Conservation (phyloP, 2,797 vertebrate species). For the Platalea minor region DNA sequence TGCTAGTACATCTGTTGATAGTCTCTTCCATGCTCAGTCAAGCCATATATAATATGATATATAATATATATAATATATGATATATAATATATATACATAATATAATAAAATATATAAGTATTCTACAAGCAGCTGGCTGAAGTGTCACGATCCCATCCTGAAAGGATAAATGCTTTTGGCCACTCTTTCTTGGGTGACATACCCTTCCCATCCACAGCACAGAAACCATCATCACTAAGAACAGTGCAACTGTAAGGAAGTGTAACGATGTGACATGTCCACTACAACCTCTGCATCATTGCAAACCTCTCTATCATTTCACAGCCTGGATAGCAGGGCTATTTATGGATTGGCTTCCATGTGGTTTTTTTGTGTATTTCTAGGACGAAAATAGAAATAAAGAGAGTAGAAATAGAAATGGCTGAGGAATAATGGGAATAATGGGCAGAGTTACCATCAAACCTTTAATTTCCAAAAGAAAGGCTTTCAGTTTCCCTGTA, state of each 20-base stretch:
- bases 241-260: accelerated
- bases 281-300: background rate
- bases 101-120: too few relatives aligned
- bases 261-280: accelerated
- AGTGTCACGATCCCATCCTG: background rate
- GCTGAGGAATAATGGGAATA: background rate
- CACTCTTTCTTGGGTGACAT: background rate
- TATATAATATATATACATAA: too few relatives aligned
- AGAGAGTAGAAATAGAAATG: background rate
- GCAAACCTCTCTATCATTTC: background rate
- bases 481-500: background rate
- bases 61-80: too few relatives aligned
- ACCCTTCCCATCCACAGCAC: background rate
- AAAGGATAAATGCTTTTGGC: background rate
- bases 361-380: background rate
- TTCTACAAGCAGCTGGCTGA: too few relatives aligned
- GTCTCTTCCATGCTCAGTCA: background rate
- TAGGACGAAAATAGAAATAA: background rate
- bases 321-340: background rate
- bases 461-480: background rate
- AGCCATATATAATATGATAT: background rate
- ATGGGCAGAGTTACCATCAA: background rate
- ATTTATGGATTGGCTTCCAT: background rate
- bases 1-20: background rate
- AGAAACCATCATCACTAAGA: background rate